Conservation (phyloP, 2,888 invertebrate species). For the Marasmarcha lunaedactyla region DNA sequence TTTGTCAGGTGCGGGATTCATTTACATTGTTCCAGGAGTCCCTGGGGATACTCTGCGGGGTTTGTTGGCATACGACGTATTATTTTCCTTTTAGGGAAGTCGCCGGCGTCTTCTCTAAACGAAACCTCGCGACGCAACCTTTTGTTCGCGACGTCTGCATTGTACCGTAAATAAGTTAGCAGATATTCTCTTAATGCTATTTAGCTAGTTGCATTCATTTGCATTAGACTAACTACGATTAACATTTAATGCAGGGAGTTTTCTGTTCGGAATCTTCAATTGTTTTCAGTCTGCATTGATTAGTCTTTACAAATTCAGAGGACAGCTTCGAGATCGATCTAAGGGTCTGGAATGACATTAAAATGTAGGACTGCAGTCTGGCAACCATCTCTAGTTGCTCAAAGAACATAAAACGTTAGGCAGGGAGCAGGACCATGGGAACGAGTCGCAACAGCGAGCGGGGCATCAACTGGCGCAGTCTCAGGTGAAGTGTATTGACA, state of each 20-base stretch:
- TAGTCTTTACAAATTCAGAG: constrained; percentile 18
- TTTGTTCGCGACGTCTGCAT: constrained; percentile 64
- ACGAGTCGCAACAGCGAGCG: constrained; percentile 49
- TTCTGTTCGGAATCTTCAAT: constrained; percentile 21
- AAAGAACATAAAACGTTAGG: constrained; percentile 58
- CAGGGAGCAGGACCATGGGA: constrained; percentile 55
- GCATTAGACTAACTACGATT: constrained; percentile 47
- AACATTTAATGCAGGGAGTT: constrained; percentile 49
- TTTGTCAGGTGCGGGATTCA: constrained; percentile 60
- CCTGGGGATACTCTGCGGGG: constrained; percentile 37
- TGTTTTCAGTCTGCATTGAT: constrained; percentile 31
- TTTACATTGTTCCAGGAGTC: constrained; percentile 63
- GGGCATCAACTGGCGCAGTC: constrained; percentile 42
- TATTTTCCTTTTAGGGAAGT: constrained; percentile 69
- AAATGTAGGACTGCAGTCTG: constrained; percentile 32
- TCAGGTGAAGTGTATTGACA: constrained; percentile 69
- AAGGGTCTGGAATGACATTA: constrained; percentile 31
- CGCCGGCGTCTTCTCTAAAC: constrained; percentile 50
- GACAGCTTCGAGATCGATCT: neutral
- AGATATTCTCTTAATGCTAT: constrained; percentile 46
- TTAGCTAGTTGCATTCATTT: constrained; percentile 50
- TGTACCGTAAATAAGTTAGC: constrained; percentile 64
- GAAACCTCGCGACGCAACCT: constrained; percentile 47
- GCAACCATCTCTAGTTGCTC: constrained; percentile 37
- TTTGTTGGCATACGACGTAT: constrained; percentile 49